Evolutionary conservation across 2,113 vertebrate genomes (phyloP).

Genomic region (Menidia beryllina): DNA sequence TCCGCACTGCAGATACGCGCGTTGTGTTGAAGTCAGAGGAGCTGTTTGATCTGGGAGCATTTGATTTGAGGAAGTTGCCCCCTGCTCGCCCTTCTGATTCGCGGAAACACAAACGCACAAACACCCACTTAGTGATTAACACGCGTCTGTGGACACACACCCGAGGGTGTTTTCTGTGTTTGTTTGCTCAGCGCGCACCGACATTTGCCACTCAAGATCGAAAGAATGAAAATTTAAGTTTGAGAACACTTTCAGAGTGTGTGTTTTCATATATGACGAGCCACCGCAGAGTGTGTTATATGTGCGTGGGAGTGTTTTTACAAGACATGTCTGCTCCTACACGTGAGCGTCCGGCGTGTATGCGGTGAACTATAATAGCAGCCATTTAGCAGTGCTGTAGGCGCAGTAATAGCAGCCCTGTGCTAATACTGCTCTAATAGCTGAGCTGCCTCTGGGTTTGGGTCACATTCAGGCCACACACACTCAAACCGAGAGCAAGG

Average conservation of each 20-base stretch:
- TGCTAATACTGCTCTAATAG: slow-evolving; percentile 76
- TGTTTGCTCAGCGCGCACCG: slow-evolving; percentile 5
- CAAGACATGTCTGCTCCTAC: slow-evolving; percentile 25
- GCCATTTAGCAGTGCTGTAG: slow-evolving; percentile 71
- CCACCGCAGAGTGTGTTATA: slow-evolving; percentile 1
- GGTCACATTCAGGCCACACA: slow-evolving; percentile 73
- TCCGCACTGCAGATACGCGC: neutral
- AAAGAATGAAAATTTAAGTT: slow-evolving; percentile 8
- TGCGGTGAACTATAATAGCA: slow-evolving; percentile 61
- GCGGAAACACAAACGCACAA: neutral
- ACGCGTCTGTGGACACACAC: slow-evolving; percentile 7
- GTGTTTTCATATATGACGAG: slow-evolving; percentile 29
- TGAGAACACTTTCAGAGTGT: slow-evolving; percentile 13
- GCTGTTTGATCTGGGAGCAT: neutral
- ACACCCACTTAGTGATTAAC: neutral
- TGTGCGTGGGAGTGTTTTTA: slow-evolving; percentile 35
- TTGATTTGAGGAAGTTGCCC: neutral
- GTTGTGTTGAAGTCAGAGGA: neutral
- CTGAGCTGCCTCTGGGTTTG: slow-evolving; percentile 67
- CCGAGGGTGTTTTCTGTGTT: slow-evolving; percentile 9
- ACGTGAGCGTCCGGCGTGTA: slow-evolving; percentile 33
- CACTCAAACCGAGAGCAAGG: slow-evolving; percentile 29
- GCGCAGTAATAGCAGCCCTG: slow-evolving; percentile 73
- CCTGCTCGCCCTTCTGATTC: slow-evolving; percentile 2
- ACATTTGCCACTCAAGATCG: neutral